Percentiles rank a stretch among this genome's conserved stretches.
These are phyloP conservation scores for Phodopus roborovskii DNA, from an alignment of 2,113 vertebrate species.

Conservation along the genomic window DNA sequence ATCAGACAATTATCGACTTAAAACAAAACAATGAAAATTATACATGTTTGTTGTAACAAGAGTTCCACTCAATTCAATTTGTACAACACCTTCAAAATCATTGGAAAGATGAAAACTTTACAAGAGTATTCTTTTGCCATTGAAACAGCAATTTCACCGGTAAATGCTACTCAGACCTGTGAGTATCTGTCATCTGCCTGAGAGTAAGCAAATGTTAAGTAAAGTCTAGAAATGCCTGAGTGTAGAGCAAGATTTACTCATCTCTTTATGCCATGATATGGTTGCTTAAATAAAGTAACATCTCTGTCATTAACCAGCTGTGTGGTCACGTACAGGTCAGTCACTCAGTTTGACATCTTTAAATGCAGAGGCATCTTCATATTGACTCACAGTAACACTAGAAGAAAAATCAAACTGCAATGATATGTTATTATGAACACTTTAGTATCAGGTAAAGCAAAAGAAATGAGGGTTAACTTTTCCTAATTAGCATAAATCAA, in stretches of 20 bases:
- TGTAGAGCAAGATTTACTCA: constrained; percentile 16
- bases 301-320: background rate
- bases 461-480: background rate
- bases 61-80: constrained; percentile 2
- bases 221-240: background rate
- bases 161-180: background rate
- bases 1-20: background rate
- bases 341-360: background rate
- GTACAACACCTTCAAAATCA: background rate
- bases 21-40: constrained; percentile 5
- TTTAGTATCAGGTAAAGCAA: background rate
- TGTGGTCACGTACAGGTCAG: background rate
- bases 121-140: background rate
- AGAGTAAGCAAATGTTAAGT: background rate
- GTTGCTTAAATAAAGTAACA: background rate
- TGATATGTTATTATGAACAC: background rate
- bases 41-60: constrained; percentile 9
- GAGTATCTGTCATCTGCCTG: background rate
- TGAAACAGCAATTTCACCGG: background rate
- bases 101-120: constrained; percentile 8
- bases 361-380: background rate
- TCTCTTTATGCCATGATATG: background rate
- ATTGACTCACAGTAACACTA: background rate
- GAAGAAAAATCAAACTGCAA: background rate
- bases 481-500: background rate